Base-by-base conservation (phyloP, 2,113 vertebrate genomes). In the Tragelaphus imberbis region DNA sequence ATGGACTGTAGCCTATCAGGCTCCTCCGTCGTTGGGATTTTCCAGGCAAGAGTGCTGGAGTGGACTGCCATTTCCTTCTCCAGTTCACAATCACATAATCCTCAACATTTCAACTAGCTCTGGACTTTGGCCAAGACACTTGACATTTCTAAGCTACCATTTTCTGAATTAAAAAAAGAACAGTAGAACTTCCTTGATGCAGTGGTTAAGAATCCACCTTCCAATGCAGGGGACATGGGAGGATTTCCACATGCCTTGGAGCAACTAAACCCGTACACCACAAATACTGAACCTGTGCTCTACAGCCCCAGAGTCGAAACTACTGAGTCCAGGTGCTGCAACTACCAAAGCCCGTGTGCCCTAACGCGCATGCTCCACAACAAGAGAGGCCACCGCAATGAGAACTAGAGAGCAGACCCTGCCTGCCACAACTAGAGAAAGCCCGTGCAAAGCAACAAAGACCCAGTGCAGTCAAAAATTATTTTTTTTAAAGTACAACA, bases 111-210 rank as follows among this genome's bases (percentile, higher is more conserved):
- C n/a, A 59, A 55, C 7, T 28, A 87, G 19, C 40, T 96, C 61
- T 89, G 87, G 55, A 61, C 17, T 53, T 49, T 36, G 53, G 19
- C 14, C 44, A 61, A 94, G 71, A 80, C 11, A 88, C 36, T 63
- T 16, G 13, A 82, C 53, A 14, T 94, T 94, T 87, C 58, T 79
- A 17, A 96, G 25, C 25, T 88, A 55, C 81, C 19, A 61, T n/a
- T 92, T 87, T 91, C 90, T 85, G 40, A 96, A 85, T 71, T 71
- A n/a, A 49, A 71, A 84, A 90, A 89, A 90, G 12, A 92, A 93
- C 7, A 90, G 14, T 19, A 47, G 53, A 40, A 25, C 36, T 44
- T 25, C 68, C 68, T 40, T 25, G 71, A 77, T 77, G 71, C 1
- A 0, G 71, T 77, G 71, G 71, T 14, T 77, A 44, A 77, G 71